phyloP scores from a whole-genome alignment of 2,888 invertebrate genomes.

The Caenorhabditis wallacei region DNA sequence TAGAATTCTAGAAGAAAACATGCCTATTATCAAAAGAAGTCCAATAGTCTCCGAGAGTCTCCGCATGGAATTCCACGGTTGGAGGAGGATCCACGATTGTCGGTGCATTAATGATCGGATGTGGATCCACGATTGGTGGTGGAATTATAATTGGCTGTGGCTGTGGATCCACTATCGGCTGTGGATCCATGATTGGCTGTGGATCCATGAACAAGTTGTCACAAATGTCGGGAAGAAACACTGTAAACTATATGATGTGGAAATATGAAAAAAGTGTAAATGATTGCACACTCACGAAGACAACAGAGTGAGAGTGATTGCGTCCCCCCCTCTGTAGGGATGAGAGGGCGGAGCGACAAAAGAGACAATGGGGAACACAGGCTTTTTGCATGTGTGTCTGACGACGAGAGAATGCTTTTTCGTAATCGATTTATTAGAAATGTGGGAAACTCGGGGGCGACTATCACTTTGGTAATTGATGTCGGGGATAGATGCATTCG shows the following conservation, averaged over 20 bases:
- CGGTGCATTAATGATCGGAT: too few species aligned
- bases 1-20: background rate
- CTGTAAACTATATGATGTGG: background rate
- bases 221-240: background rate
- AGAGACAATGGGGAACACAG: background rate
- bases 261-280: slow-evolving; percentile 19
- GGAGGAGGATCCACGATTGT: too few species aligned
- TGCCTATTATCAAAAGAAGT: slow-evolving; percentile 40
- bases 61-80: background rate
- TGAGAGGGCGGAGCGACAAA: slow-evolving; percentile 10
- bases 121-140: too few species aligned
- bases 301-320: background rate
- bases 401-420: background rate
- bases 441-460: too few species aligned
- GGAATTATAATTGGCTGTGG: too few species aligned
- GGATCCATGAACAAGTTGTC: background rate
- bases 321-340: background rate
- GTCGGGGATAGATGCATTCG: background rate
- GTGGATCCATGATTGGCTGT: too few species aligned
- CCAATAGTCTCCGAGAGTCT: slow-evolving; percentile 43
- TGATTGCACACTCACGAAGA: slow-evolving; percentile 17
- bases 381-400: background rate
- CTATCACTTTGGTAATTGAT: background rate
- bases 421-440: slow-evolving; percentile 24
- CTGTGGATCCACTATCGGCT: too few species aligned